A percentile compares a stretch with the other conserved stretches of the same genome.
These are phyloP conservation scores for Rana temporaria DNA, from an alignment of 2,113 vertebrate genomes.

Conservation along the genomic window DNA sequence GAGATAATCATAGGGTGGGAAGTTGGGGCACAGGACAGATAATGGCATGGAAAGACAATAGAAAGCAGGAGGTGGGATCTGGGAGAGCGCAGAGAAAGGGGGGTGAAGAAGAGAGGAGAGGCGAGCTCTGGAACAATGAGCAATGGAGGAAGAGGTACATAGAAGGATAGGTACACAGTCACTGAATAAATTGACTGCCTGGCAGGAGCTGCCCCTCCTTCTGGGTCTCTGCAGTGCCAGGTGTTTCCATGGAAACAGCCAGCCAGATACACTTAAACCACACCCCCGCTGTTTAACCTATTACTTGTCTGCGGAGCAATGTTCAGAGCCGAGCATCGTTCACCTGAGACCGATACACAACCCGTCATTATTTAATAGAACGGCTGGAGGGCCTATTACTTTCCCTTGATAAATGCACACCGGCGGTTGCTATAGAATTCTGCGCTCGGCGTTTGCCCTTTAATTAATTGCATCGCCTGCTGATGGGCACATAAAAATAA, in stretches of 20 bases:
- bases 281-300: background rate
- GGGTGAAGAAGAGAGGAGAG: conserved; percentile 42
- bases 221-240: conserved; percentile 19
- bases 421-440: background rate
- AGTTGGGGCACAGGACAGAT: conserved; percentile 16
- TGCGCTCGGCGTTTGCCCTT: no score
- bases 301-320: background rate
- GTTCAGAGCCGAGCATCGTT: background rate
- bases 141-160: conserved; percentile 5
- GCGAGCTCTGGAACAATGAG: conserved; percentile 33
- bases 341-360: conserved; percentile 2
- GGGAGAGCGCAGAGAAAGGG: conserved; percentile 56
- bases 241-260: conserved; percentile 50
- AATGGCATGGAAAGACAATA: conserved; percentile 22
- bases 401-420: background rate
- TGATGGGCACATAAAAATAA: no score
- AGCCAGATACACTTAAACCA: conserved; percentile 29
- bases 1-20: conserved; percentile 6
- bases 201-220: conserved; percentile 30
- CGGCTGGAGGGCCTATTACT: background rate
- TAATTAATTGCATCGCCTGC: no score
- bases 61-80: conserved; percentile 56
- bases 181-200: background rate
- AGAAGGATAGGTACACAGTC: background rate
- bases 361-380: background rate